These are phyloP conservation scores for Neomonachus schauinslandi DNA, from an alignment of 2,113 vertebrate species.

Conservation along the genomic window DNA sequence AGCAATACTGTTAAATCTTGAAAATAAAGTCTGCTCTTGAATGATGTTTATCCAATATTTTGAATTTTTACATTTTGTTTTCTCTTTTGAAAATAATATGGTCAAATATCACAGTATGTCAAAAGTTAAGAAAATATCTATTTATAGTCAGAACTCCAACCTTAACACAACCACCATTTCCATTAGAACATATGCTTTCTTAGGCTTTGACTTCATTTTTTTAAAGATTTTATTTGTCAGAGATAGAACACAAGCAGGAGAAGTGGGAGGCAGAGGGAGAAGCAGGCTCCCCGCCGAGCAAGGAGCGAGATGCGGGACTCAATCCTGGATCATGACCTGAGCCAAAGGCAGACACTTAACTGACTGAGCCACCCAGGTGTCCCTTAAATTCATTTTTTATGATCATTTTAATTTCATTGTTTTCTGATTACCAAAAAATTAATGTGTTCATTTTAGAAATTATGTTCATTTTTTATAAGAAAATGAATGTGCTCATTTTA, in stretches of 20 bases:
- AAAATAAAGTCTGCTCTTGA: constrained; percentile 22
- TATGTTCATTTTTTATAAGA: not conserved
- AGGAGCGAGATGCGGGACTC: too few relatives aligned
- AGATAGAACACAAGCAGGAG: too few relatives aligned
- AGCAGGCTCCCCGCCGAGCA: too few relatives aligned
- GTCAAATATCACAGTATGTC: constrained; percentile 27
- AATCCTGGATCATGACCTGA: too few relatives aligned
- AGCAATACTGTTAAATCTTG: not conserved
- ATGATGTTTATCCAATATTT: not conserved
- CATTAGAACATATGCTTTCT: not conserved
- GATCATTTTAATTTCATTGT: not conserved
- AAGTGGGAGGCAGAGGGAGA: too few relatives aligned
- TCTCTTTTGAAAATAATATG: constrained; percentile 12
- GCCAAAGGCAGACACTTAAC: too few relatives aligned
- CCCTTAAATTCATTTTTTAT: not conserved
- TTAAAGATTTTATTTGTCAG: too few relatives aligned
- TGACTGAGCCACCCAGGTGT: too few relatives aligned
- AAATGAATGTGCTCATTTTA: not conserved
- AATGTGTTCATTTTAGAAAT: not conserved
- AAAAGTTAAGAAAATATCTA: constrained; percentile 19
- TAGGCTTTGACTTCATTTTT: not conserved
- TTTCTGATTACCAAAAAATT: constrained; percentile 3
- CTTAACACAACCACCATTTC: not conserved
- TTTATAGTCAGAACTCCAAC: not conserved
- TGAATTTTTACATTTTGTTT: constrained; percentile 42